Conservation (phyloP, 2,888 invertebrate genomes). For the Thalpophila matura region DNA sequence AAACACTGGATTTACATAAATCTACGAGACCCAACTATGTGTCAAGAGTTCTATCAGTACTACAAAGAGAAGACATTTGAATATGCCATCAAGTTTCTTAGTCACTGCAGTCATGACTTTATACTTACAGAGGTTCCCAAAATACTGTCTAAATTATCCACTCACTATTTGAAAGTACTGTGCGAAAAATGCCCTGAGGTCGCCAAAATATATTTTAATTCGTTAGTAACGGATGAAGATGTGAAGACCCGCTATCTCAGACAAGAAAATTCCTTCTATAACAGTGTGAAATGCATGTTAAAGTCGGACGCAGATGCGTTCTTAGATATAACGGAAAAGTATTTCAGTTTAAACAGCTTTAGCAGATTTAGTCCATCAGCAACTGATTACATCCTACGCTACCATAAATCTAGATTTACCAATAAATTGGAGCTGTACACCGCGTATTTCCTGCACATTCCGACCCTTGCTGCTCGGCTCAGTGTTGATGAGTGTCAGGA, state of each 20-base stretch:
- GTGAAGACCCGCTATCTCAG: slow-evolving; percentile 61
- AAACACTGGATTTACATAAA: slow-evolving; percentile 73
- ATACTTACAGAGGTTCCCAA: slow-evolving; percentile 66
- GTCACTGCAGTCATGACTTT: slow-evolving; percentile 69
- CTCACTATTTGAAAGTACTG: slow-evolving; percentile 72
- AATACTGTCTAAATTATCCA: slow-evolving; percentile 69
- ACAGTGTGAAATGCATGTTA: slow-evolving; percentile 69
- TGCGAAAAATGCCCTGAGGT: slow-evolving; percentile 71
- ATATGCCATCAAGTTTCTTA: slow-evolving; percentile 72
- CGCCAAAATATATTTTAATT: slow-evolving; percentile 73
- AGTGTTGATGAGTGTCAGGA: slow-evolving; percentile 72
- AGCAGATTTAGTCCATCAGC: slow-evolving; percentile 62
- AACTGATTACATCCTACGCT: slow-evolving; percentile 72
- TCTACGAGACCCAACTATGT: slow-evolving; percentile 64
- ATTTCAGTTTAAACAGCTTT: slow-evolving; percentile 61
- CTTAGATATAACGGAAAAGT: slow-evolving; percentile 74
- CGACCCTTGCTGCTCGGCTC: slow-evolving; percentile 70
- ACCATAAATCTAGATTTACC: slow-evolving; percentile 69
- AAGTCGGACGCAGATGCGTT: slow-evolving; percentile 71
- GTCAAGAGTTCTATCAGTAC: slow-evolving; percentile 75
- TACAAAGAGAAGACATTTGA: slow-evolving; percentile 69
- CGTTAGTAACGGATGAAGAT: slow-evolving; percentile 60
- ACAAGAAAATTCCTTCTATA: slow-evolving; percentile 62
- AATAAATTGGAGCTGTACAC: slow-evolving; percentile 75
- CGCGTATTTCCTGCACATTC: slow-evolving; percentile 69